phyloP scores from a whole-genome alignment of 30 jellyfish, hydroid and myxozoan genomes.

The Catostylus mosaicus region DNA sequence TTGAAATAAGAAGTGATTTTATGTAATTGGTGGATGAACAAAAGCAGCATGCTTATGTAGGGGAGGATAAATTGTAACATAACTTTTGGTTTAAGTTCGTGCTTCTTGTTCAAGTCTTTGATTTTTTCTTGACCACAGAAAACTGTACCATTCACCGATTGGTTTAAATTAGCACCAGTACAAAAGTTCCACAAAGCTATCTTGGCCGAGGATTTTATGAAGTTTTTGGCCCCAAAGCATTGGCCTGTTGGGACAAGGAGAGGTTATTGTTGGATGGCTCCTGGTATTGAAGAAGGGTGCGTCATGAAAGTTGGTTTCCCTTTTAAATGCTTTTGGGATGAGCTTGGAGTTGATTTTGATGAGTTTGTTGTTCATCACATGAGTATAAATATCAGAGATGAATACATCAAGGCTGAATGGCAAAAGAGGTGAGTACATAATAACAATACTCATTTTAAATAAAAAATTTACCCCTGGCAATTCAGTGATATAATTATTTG shows the following conservation, averaged over 20 bases:
- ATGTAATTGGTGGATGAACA: no score
- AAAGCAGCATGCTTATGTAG: no score
- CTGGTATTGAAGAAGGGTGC: constrained; percentile 20
- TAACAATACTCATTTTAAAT: no score
- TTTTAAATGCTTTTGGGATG: constrained; percentile 65
- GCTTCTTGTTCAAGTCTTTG: background rate
- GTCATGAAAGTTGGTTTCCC: constrained; percentile 66
- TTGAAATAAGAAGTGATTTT: no score
- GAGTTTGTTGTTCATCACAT: constrained; percentile 20
- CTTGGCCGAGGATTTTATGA: constrained; percentile 55
- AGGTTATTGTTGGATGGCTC: constrained; percentile 67
- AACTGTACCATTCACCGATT: constrained; percentile 44
- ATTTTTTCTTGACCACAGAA: constrained; percentile 8
- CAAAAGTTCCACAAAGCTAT: constrained; percentile 41
- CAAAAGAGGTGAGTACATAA: constrained; percentile 22
- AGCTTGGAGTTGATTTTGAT: constrained; percentile 57
- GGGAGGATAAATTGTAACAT: no score
- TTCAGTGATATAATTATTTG: no score
- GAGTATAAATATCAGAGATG: constrained; percentile 27
- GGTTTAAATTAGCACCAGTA: constrained; percentile 59
- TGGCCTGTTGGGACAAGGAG: constrained; percentile 56
- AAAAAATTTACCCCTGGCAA: no score
- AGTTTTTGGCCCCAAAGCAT: constrained; percentile 31
- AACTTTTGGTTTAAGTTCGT: no score
- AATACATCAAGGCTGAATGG: constrained; percentile 44